phyloP scores from a whole-genome alignment of 2,113 vertebrate species.

The Callocephalon fimbriatum region DNA sequence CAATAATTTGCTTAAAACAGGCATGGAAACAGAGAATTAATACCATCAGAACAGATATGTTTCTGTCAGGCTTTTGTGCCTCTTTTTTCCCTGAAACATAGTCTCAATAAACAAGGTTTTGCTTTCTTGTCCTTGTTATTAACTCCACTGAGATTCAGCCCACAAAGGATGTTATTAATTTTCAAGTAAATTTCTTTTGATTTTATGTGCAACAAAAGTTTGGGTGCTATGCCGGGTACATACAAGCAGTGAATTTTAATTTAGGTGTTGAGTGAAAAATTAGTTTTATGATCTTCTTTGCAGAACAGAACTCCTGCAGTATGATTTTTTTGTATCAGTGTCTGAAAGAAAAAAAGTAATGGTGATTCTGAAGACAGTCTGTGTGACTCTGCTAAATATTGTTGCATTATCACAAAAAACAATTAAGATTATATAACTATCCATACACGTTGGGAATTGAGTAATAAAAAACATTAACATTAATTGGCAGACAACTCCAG shows the following conservation, averaged over 20 bases:
- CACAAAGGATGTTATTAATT: conserved; percentile 37
- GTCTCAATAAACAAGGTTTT: neutral
- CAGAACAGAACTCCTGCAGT: neutral
- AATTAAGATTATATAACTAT: neutral
- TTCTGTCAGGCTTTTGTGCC: conserved; percentile 7
- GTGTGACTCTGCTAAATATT: neutral
- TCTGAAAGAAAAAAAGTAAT: neutral
- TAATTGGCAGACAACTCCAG: neutral
- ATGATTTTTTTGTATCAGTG: neutral
- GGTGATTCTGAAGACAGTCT: neutral
- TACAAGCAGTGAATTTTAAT: conserved; percentile 53
- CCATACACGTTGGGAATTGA: neutral
- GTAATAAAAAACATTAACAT: neutral
- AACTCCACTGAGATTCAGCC: neutral
- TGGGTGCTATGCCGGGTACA: neutral
- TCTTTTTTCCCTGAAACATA: neutral
- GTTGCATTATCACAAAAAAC: neutral
- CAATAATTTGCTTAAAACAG: neutral
- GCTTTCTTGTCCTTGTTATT: conserved; percentile 2
- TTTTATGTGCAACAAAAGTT: neutral
- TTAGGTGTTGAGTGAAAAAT: conserved; percentile 37
- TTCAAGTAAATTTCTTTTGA: conserved; percentile 38
- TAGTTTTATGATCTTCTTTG: neutral
- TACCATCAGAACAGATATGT: neutral
- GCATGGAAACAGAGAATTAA: conserved; percentile 4